Evolutionary conservation across 2,797 vertebrate genomes (phyloP), one percentile per base, ranked within the genome.

Genomic region (Sebastiscus tertius): DNA sequence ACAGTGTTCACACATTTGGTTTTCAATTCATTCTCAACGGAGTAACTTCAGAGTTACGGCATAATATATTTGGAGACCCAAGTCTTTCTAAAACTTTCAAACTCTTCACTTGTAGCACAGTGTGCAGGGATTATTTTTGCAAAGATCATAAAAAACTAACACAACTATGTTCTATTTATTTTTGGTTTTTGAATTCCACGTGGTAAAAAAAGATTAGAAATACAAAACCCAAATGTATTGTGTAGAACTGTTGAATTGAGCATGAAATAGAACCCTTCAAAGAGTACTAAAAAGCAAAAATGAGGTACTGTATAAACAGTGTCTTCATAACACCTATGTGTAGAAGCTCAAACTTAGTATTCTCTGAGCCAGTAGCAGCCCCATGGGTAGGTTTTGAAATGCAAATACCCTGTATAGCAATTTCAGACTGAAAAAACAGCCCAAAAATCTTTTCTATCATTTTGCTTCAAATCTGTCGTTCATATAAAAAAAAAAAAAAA

Each of bases 321-420:
- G 62, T 46, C 64, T 86, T 89, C 63, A 69, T 68, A 75, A 67
- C 29, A 83, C 42, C 71, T 79, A 62, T 84, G 88, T 88, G 82
- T 78, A 49, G 64, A 87, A 85, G 78, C 70, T 85, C 61, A 75
- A 79, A 86, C 59, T 77, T 82, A 34, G 78, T 70, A 83, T 88
- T 83, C 79, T 81, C 52, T 33, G 65, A 64, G 66, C 65, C 72
- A 54, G 74, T 4, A 34, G 68, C 52, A 58, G 74, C 75, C 85
- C 78, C 81, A 59, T 69, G 75, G 81, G 86, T 67, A 27, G 61
- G 80, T 86, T 90, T 90, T 89, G 83, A 92, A 93, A 91, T 92
- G 87, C 81, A 90, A 91, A 91, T 88, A 66, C 36, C 72, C 46
- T 46, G 46, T 39, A 77, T 34, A 34, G 67, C 18, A 33, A 65